These are phyloP conservation scores for Sinotaia quadrata DNA, from an alignment of 2,888 invertebrate genomes.

Conservation along the genomic window DNA sequence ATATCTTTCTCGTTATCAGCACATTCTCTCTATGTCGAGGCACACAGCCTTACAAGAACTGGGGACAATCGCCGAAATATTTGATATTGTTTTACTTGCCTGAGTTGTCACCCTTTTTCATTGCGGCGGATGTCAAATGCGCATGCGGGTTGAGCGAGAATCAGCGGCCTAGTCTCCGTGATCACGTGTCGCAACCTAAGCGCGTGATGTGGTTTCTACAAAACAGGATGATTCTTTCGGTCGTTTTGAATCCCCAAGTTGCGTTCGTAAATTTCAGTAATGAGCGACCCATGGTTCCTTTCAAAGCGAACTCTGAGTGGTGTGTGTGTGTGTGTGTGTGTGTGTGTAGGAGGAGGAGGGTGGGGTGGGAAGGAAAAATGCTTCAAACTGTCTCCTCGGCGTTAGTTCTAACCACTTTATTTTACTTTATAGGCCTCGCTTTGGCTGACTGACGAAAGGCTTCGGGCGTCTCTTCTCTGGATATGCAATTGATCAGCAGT, in stretches of 20 bases:
- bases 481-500: too few relatives aligned
- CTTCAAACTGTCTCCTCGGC: background rate
- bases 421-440: too few relatives aligned
- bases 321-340: constrained; percentile 1
- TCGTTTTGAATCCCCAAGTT: too few relatives aligned
- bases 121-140: background rate
- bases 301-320: too few relatives aligned
- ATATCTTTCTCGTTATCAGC: too few relatives aligned
- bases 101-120: background rate
- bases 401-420: too few relatives aligned
- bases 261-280: too few relatives aligned
- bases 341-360: background rate
- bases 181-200: background rate
- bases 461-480: too few relatives aligned
- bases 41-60: background rate
- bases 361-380: background rate
- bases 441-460: too few relatives aligned
- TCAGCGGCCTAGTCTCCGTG: background rate
- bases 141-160: constrained; percentile 4
- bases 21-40: background rate
- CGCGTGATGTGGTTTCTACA: too few relatives aligned
- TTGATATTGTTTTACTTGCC: background rate
- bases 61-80: background rate
- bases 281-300: too few relatives aligned
- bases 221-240: too few relatives aligned